Base-by-base conservation (phyloP, 2,113 vertebrate genomes). In the Micronycteris hirsuta region DNA sequence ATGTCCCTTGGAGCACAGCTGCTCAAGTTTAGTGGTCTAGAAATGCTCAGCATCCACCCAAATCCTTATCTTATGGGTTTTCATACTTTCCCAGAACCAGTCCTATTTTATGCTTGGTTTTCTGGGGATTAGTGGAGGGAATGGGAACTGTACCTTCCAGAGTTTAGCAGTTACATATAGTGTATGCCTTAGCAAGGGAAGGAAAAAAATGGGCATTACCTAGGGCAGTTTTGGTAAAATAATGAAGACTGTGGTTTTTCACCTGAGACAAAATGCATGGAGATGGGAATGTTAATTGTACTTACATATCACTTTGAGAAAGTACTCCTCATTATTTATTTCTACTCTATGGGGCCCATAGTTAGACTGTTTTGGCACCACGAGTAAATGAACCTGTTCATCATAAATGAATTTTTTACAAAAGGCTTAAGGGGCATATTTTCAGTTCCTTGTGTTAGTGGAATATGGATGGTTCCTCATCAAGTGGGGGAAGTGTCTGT, bases 391-490 rank as follows among this genome's bases (percentile, higher is more conserved):
- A 95, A 93, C 41, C 45, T 91, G 10, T 96, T 96, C 8, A 45
- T 94, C 67, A 94, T 84, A 96, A 96, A 93, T 76, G 61, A 96
- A 45, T 56, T 97, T 49, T 86, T 95, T n/a, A 86, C 13, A 49
- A 91, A 96, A 96, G 31, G 33, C 65, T 83, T 94, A 91, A 83
- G 20, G 82, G 67, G 74, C 65, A 45, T 58, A 83, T 95, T 97
- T 92, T 96, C 67, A 95, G 91, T 96, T 94, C 73, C 7, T 3
- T 84, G 70, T 83, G 78, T 91, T 96, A 97, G 86, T 96, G 43
- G 91, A 92, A 89, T 95, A 86, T 91, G 78, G 36, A 82, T 89
- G 58, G 58, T 61, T 61, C 73, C 68, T 97, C 61, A 36, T 93
- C 82, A 96, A 94, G 38, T 93, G 31, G 88, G 89, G 86, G 94